Percentiles rank a stretch among this genome's conserved stretches.
These are phyloP conservation scores for Samia ricini DNA, from an alignment of 1,140 invertebrate species.

Conservation along the genomic window DNA sequence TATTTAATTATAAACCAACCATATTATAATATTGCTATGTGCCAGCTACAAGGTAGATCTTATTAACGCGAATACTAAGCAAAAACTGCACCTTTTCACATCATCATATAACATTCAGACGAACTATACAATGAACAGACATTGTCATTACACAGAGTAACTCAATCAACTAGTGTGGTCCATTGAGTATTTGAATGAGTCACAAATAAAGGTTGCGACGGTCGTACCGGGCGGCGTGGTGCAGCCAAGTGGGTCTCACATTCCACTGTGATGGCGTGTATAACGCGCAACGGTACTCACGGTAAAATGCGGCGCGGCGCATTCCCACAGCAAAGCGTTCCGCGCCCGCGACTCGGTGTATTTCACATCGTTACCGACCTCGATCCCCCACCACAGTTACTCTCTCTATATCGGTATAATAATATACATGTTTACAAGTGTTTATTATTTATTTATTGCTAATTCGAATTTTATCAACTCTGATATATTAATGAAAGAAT, in stretches of 20 bases:
- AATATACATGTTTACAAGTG: not conserved
- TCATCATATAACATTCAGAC: not conserved
- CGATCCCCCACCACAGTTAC: conserved; percentile 41
- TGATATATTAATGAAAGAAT: too few species aligned
- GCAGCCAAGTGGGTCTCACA: conserved; percentile 65
- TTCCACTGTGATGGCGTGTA: conserved; percentile 53
- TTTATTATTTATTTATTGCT: not conserved
- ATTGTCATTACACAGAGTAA: not conserved
- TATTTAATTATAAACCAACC: not conserved
- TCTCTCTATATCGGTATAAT: not conserved
- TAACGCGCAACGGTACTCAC: conserved; percentile 70
- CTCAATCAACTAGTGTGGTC: conserved; percentile 19
- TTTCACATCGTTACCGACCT: conserved; percentile 30
- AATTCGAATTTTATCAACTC: too few species aligned
- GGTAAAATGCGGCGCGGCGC: conserved; percentile 46
- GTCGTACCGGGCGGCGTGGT: conserved; percentile 1
- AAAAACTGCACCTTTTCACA: not conserved
- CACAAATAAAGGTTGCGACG: conserved; percentile 48
- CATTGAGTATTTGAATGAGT: conserved; percentile 55
- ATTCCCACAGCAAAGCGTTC: conserved; percentile 70
- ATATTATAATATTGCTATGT: not conserved
- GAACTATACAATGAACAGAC: not conserved
- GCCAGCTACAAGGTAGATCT: not conserved
- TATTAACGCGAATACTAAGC: not conserved
- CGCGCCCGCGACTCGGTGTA: conserved; percentile 26